Evolutionary conservation across 2,113 vertebrate genomes (phyloP), one percentile per base, ranked within the genome.

Genomic region (Zapornia atra): DNA sequence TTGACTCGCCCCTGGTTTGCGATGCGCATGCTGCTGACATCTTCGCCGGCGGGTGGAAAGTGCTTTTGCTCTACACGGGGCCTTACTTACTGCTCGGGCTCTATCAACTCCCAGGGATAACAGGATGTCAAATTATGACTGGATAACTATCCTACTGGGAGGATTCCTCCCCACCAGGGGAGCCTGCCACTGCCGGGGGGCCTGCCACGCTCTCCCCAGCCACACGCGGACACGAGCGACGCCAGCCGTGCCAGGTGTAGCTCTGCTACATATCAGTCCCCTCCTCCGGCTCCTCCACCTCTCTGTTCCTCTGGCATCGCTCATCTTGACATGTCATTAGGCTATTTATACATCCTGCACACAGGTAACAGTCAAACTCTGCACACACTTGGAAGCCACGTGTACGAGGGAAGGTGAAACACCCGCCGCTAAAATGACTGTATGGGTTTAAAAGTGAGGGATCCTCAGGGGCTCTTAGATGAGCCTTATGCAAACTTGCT

Each of bases 1-100:
- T 97, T 97, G 98, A 98, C 98, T 98, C 94, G 98, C 98, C 97
- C 98, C 97, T 97, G 97, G 93, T 96, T 97, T 97, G 97, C 87
- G 97, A 96, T 97, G 97, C 33, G 93, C 97, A 97, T 98, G 97
- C 97, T 97, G 97, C 86, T 11, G 97, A 82, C 88, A 97, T 97
- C 98, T 98, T 97, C 97, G 42, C 97, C 9, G 97, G 96, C 42
- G 54, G 96, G 92, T 64, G 93, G 95, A 76, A 97, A 97, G 94
- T 86, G 94, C 79, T 92, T 94, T 88, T 92, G 88, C 71, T 84
- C 91, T 97, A 89, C 5, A 17, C 3, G 34, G 95, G 90, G 72
- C 64, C 76, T 90, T 90, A 90, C 82, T 61, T 31, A 97, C 86
- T 93, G 78, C 82, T 91, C 90, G 86, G 91, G 1, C 33, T 59